These are phyloP conservation scores for Irena cyanogastra DNA, from an alignment of 2,113 vertebrate genomes.

Conservation along the genomic window DNA sequence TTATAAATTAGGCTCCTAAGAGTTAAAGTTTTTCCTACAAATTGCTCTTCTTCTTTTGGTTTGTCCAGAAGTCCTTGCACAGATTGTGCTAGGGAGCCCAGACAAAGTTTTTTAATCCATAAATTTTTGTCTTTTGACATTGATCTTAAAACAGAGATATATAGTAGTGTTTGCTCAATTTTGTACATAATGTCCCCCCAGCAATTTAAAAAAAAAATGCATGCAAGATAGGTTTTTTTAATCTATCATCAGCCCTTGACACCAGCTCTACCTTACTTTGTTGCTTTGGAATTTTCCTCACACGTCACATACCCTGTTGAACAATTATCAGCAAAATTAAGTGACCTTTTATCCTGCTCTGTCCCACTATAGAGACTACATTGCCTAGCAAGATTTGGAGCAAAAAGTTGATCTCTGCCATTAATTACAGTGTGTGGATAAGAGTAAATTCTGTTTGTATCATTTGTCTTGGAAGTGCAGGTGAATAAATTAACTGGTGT, in stretches of 20 bases:
- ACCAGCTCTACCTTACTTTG: neutral
- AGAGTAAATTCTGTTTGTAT: neutral
- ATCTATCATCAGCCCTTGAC: neutral
- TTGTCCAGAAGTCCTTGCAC: neutral
- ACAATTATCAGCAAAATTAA: neutral
- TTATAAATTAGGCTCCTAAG: neutral
- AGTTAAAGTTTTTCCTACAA: neutral
- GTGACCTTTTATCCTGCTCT: neutral
- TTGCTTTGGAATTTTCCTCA: neutral
- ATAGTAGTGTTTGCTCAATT: neutral
- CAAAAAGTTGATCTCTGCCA: neutral
- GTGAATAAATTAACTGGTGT: neutral
- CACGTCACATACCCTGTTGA: neutral
- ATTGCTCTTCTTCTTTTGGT: neutral
- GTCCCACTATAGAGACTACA: neutral
- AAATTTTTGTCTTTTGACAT: neutral
- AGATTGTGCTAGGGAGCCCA: neutral
- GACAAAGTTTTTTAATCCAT: neutral
- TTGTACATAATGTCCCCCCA: neutral
- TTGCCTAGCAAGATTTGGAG: neutral
- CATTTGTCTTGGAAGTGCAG: neutral
- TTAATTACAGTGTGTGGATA: neutral
- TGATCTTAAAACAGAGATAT: neutral
- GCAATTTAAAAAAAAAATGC: neutral
- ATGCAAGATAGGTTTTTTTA: neutral